Evolutionary conservation across 2,888 invertebrate genomes (phyloP).

Genomic region (Myathropa florea): DNA sequence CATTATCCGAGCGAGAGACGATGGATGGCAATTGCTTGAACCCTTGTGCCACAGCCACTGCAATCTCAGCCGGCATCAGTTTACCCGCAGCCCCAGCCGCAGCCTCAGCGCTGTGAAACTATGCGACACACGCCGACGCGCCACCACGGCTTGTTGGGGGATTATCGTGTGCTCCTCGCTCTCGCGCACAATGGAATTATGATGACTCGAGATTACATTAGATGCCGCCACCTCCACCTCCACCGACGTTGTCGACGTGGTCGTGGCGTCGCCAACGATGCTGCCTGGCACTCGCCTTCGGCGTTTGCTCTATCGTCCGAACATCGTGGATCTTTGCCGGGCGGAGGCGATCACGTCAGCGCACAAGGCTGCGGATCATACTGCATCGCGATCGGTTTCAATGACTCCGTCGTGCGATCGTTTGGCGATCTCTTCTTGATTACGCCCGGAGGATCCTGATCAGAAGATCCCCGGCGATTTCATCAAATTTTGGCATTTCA

Average conservation of each 20-base stretch:
- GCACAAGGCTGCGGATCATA: conserved; percentile 72
- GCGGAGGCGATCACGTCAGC: conserved; percentile 72
- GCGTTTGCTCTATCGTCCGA: conserved; percentile 74
- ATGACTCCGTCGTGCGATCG: conserved; percentile 18
- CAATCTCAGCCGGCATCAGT: conserved; percentile 65
- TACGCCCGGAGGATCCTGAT: neutral
- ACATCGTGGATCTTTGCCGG: conserved; percentile 62
- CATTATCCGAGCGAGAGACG: conserved; percentile 56
- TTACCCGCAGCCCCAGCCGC: neutral
- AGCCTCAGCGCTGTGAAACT: neutral
- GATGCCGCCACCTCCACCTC: conserved; percentile 62
- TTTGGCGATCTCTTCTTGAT: conserved; percentile 33
- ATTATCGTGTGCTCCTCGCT: conserved; percentile 50
- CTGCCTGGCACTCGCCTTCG: conserved; percentile 71
- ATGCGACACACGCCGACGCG: conserved; percentile 71
- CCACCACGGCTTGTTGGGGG: conserved; percentile 69
- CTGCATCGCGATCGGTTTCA: neutral
- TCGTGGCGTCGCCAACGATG: conserved; percentile 45
- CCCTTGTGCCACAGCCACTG: conserved; percentile 64
- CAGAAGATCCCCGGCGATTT: conserved; percentile 5
- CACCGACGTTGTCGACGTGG: conserved; percentile 17
- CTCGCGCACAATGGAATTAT: conserved; percentile 40
- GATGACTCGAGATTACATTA: conserved; percentile 39
- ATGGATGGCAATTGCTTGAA: conserved; percentile 61
- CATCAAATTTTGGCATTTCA: conserved; percentile 39